These are phyloP conservation scores for Nothobranchius furzeri DNA, from an alignment of 2,113 vertebrate genomes.

Conservation along the genomic window DNA sequence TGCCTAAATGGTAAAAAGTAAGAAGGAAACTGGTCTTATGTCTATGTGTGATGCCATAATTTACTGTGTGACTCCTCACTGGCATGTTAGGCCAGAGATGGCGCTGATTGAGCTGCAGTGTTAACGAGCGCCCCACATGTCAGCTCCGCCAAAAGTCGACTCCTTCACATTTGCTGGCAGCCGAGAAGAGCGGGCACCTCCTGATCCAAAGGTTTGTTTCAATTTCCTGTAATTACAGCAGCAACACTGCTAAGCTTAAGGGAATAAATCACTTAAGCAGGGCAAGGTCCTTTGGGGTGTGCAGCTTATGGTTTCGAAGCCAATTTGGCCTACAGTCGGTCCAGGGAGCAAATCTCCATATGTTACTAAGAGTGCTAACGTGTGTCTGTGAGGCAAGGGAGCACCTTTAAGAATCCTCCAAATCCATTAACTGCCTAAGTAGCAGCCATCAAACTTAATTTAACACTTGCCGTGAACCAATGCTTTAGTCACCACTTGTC, in stretches of 20 bases:
- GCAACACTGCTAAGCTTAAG: conserved; percentile 39
- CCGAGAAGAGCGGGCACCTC: background rate
- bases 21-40: no score
- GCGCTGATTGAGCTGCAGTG: conserved; percentile 1
- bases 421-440: conserved; percentile 37
- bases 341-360: conserved; percentile 70
- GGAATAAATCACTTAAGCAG: conserved; percentile 71
- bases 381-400: conserved; percentile 11
- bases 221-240: conserved; percentile 70
- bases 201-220: conserved; percentile 38
- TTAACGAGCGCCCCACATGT: conserved; percentile 12
- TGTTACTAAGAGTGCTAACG: conserved; percentile 38
- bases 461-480: conserved; percentile 19
- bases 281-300: conserved; percentile 58
- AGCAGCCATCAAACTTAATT: conserved; percentile 43
- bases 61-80: background rate
- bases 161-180: background rate
- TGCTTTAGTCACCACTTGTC: conserved; percentile 51
- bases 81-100: background rate
- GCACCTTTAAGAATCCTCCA: conserved; percentile 37
- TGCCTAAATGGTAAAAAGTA: no score
- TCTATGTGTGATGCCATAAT: no score
- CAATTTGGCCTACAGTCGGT: conserved; percentile 47
- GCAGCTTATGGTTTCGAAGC: conserved; percentile 38
- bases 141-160: background rate